These are phyloP conservation scores for Cryptocephalus primarius DNA, from an alignment of 2,888 invertebrate species.

Conservation along the genomic window DNA sequence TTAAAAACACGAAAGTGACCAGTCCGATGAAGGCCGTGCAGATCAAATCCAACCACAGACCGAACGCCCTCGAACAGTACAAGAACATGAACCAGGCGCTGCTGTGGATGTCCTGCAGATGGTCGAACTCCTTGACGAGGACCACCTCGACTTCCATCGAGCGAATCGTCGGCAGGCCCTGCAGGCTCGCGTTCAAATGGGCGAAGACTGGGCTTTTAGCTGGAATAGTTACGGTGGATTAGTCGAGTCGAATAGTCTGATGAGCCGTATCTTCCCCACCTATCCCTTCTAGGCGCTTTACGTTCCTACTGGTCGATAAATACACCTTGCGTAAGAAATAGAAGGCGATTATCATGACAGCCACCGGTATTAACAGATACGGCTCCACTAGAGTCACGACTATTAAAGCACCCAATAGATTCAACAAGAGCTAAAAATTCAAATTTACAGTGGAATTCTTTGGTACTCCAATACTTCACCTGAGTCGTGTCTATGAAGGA, in stretches of 20 bases:
- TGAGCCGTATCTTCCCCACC: slow-evolving; percentile 31
- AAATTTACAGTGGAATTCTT: background rate
- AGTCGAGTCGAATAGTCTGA: no score
- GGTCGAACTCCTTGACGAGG: slow-evolving; percentile 48
- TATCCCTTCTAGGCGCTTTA: slow-evolving; percentile 62
- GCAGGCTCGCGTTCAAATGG: slow-evolving; percentile 59
- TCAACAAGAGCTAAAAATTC: slow-evolving; percentile 45
- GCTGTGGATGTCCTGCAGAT: slow-evolving; percentile 50
- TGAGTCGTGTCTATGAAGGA: slow-evolving; percentile 39
- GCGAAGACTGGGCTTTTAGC: slow-evolving; percentile 67
- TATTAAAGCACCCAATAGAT: slow-evolving; percentile 65
- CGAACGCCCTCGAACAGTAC: slow-evolving; percentile 53
- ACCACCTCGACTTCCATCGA: slow-evolving; percentile 51
- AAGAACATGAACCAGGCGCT: slow-evolving; percentile 65
- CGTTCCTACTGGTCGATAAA: slow-evolving; percentile 59
- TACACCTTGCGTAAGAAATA: slow-evolving; percentile 54
- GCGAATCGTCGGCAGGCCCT: slow-evolving; percentile 63
- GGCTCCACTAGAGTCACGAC: slow-evolving; percentile 62
- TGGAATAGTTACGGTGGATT: slow-evolving; percentile 24
- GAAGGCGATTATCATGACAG: slow-evolving; percentile 54
- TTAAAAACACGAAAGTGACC: slow-evolving; percentile 54
- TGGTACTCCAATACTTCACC: slow-evolving; percentile 11
- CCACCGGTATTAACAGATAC: slow-evolving; percentile 53
- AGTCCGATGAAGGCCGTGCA: slow-evolving; percentile 54
- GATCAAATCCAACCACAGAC: slow-evolving; percentile 59